A percentile compares a stretch with the other conserved stretches of the same genome.
phyloP scores from a whole-genome alignment of 2,113 vertebrate species.

The Crotalus tigris region DNA sequence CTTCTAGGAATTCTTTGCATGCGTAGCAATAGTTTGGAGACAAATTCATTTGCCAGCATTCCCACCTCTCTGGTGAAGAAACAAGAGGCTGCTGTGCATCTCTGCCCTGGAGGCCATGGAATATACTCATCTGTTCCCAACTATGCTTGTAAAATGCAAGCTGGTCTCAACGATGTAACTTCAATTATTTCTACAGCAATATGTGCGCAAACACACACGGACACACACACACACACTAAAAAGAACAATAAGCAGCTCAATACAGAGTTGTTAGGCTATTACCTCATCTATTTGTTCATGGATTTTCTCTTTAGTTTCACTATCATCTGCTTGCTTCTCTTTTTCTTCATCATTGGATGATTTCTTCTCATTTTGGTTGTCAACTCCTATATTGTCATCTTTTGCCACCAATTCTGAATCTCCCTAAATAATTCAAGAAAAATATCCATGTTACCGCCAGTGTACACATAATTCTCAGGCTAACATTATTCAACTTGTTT shows the following conservation, averaged over 20 bases:
- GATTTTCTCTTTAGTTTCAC: conserved; percentile 78
- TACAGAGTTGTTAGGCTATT: conserved; percentile 15
- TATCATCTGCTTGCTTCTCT: conserved; percentile 58
- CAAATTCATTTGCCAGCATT: background rate
- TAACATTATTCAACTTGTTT: background rate
- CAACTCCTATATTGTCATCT: conserved; percentile 81
- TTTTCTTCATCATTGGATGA: conserved; percentile 71
- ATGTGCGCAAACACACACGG: too few species aligned
- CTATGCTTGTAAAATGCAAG: background rate
- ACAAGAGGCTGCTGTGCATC: background rate
- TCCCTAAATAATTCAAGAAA: conserved; percentile 67
- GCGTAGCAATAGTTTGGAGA: background rate
- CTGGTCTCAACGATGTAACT: background rate
- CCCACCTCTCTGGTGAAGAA: background rate
- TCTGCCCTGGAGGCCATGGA: background rate
- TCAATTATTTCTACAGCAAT: background rate
- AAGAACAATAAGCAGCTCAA: background rate
- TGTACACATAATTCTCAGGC: background rate
- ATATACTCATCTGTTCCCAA: background rate
- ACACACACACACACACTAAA: background rate
- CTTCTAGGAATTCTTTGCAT: background rate
- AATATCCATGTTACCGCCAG: background rate
- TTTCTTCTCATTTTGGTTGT: conserved; percentile 79
- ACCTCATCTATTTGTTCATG: conserved; percentile 95
- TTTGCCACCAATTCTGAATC: conserved; percentile 92